Conservation (phyloP, 2,113 vertebrate genomes). For the Hypomesus transpacificus region DNA sequence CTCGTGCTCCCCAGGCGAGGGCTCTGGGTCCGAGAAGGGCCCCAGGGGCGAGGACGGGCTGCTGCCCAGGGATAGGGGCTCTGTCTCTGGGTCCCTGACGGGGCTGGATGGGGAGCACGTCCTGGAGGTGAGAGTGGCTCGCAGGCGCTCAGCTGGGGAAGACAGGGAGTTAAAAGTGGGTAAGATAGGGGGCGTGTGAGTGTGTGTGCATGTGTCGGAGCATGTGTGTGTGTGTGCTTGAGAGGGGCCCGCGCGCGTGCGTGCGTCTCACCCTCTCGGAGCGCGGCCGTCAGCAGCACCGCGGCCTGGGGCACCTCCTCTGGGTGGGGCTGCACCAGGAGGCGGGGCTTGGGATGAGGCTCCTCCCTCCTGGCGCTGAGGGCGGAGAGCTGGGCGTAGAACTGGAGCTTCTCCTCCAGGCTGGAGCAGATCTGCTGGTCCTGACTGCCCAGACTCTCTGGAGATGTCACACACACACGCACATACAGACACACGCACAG, state of each 20-base stretch:
- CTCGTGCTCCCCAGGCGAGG: constrained; percentile 22
- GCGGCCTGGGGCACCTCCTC: constrained; percentile 81
- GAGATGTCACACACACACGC: neutral
- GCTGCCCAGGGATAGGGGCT: constrained; percentile 35
- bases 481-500: neutral
- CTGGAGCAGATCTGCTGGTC: constrained; percentile 88
- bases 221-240: neutral
- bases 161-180: neutral
- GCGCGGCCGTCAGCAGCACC: constrained; percentile 77
- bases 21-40: constrained; percentile 10
- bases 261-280: constrained; percentile 80
- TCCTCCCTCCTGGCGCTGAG: constrained; percentile 71
- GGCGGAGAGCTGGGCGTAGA: constrained; percentile 77
- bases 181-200: neutral
- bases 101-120: constrained; percentile 17
- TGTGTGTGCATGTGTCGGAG: too few species aligned
- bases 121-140: constrained; percentile 44
- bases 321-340: constrained; percentile 78
- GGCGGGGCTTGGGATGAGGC: constrained; percentile 68
- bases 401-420: constrained; percentile 88
- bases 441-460: constrained; percentile 76
- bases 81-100: constrained; percentile 22
- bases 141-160: constrained; percentile 59
- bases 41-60: constrained; percentile 14
- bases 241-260: neutral